Evolutionary conservation across 2,888 invertebrate species (phyloP).

Genomic region (Gymnocheta viridis): DNA sequence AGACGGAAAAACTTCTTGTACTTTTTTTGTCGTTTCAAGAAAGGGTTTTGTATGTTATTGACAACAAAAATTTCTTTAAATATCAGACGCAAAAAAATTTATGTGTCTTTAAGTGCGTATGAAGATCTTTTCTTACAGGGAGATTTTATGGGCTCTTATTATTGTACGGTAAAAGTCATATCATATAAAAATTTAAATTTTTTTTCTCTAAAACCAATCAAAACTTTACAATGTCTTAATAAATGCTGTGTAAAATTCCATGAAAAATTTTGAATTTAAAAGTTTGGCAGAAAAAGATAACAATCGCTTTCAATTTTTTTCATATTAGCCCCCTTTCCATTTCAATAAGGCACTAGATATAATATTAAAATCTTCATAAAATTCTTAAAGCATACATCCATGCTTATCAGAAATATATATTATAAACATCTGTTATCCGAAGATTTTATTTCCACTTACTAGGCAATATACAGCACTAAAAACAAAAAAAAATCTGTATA

Average conservation of each 20-base stretch:
- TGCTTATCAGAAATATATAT: constrained; percentile 17
- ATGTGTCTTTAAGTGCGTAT: background rate
- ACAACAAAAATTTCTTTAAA: background rate
- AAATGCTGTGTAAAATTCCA: background rate
- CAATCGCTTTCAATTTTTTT: background rate
- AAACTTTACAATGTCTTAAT: background rate
- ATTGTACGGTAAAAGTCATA: too few species aligned
- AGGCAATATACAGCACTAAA: constrained; percentile 55
- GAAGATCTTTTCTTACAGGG: background rate
- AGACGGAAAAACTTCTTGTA: constrained; percentile 23
- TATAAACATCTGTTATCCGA: constrained; percentile 62
- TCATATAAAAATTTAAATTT: background rate
- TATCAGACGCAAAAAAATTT: background rate
- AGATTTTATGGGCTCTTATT: too few species aligned
- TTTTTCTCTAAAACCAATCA: background rate
- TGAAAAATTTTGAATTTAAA: background rate
- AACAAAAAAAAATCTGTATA: constrained; percentile 1
- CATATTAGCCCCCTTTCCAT: constrained; percentile 23
- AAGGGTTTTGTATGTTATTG: background rate
- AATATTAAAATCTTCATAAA: constrained; percentile 25
- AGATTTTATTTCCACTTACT: constrained; percentile 61
- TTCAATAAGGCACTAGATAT: background rate
- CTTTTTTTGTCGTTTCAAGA: constrained; percentile 31
- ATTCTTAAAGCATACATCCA: constrained; percentile 10
- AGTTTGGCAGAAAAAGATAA: background rate